Evolutionary conservation across 2,888 invertebrate genomes (phyloP).

Genomic region (Parnassius orleans): DNA sequence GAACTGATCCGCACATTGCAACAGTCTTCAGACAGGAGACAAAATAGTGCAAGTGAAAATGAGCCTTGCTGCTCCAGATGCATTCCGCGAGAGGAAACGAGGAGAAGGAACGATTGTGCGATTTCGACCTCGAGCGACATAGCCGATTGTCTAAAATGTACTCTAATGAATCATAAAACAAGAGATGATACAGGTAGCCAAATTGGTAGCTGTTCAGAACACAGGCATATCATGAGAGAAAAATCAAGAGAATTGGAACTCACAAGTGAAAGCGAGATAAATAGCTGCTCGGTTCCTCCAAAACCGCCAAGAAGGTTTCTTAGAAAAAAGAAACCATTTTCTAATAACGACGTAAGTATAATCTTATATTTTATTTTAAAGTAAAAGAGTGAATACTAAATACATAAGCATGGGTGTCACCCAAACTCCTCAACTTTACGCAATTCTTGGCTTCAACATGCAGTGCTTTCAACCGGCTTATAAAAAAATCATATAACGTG

Average conservation of each 20-base stretch:
- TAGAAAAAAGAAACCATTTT: constrained; percentile 43
- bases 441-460: too few relatives aligned
- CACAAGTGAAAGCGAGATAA: constrained; percentile 42
- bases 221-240: background rate
- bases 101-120: constrained; percentile 32
- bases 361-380: too few relatives aligned
- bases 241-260: constrained; percentile 28
- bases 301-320: constrained; percentile 44
- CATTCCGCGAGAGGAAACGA: constrained; percentile 30
- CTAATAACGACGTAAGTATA: constrained; percentile 39
- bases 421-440: too few relatives aligned
- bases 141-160: constrained; percentile 32
- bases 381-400: too few relatives aligned
- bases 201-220: constrained; percentile 39
- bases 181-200: constrained; percentile 40
- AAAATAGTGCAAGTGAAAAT: constrained; percentile 13
- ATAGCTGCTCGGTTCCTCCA: constrained; percentile 47
- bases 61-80: constrained; percentile 35
- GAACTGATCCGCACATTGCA: constrained; percentile 41
- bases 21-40: constrained; percentile 32
- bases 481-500: too few relatives aligned
- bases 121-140: constrained; percentile 32
- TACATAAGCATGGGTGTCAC: too few relatives aligned
- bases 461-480: too few relatives aligned
- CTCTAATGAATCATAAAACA: constrained; percentile 29